Evolutionary conservation across 2,113 vertebrate species (phyloP), one percentile per base, ranked within the genome.

Genomic region (Tragelaphus buxtoni): DNA sequence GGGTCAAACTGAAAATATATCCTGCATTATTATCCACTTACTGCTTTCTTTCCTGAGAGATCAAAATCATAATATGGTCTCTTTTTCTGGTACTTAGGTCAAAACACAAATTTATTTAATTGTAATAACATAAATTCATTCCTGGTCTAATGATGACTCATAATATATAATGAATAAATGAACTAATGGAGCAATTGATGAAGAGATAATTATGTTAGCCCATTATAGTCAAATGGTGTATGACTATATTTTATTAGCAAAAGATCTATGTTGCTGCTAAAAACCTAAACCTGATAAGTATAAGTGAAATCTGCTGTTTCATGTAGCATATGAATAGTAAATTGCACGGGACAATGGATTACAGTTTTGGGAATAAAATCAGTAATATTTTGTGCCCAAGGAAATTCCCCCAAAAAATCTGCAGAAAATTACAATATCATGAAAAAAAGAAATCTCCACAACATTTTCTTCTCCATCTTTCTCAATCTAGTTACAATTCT

Each of bases 121-220:
- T 91, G 24, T 60, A 24, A 56, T 80, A 69, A 85, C 91, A 56
- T 92, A 91, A 93, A 82, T 91, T 93, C 74, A 96, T 95, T 88
- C 51, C 47, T 91, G n/a, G 45, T 79, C 61, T 86, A 63, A 58
- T 53, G 60, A 61, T 92, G 63, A 81, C 20, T 45, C 11, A 97
- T 58, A 53, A 14, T 58, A 91, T 55, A 4, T 89, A 93, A 74
- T 93, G 16, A 95, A 91, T 86, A 7, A 93, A 53, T 86, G 9
- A 93, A 53, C 16, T 60, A 81, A 91, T 79, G 28, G 39, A 53
- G 35, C 28, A 72, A 14, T 10, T 60, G 45, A 79, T 53, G 32
- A 74, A 94, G 58, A 81, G n/a, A 79, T 86, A 86, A 89, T 86
- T 22, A 32, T 84, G 1, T 85, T 93, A 89, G 39, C 56, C 22